Evolutionary conservation across 2,797 vertebrate genomes (phyloP).

Genomic region (Mycteria americana): DNA sequence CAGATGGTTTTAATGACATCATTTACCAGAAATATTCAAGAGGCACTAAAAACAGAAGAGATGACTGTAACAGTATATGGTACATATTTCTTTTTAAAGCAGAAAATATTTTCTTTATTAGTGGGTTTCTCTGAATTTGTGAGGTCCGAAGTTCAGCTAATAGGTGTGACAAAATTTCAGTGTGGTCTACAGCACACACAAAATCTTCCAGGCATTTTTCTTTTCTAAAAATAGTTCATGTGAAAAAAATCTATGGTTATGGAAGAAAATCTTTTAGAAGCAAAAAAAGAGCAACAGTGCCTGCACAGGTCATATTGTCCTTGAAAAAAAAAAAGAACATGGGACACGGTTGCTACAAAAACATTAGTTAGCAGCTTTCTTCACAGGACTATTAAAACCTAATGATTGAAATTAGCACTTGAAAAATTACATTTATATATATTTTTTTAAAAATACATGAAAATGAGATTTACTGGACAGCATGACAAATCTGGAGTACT

Average conservation of each 20-base stretch:
- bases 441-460: neutral
- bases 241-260: neutral
- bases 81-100: neutral
- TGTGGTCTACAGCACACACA: neutral
- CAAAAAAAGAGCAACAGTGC: neutral
- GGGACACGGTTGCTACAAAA: neutral
- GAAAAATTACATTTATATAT: neutral
- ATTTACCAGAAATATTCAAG: conserved; percentile 22
- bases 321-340: neutral
- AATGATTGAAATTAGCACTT: neutral
- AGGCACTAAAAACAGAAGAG: neutral
- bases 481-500: neutral
- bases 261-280: neutral
- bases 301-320: neutral
- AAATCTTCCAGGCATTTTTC: neutral
- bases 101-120: neutral
- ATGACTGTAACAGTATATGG: neutral
- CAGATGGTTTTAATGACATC: conserved; percentile 1
- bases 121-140: neutral
- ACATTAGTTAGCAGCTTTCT: neutral
- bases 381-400: neutral
- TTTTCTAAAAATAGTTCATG: neutral
- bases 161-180: neutral
- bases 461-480: neutral
- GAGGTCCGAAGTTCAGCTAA: neutral